Conservation (phyloP, 2,888 invertebrate species). For the Hofmannophila pseudospretella region DNA sequence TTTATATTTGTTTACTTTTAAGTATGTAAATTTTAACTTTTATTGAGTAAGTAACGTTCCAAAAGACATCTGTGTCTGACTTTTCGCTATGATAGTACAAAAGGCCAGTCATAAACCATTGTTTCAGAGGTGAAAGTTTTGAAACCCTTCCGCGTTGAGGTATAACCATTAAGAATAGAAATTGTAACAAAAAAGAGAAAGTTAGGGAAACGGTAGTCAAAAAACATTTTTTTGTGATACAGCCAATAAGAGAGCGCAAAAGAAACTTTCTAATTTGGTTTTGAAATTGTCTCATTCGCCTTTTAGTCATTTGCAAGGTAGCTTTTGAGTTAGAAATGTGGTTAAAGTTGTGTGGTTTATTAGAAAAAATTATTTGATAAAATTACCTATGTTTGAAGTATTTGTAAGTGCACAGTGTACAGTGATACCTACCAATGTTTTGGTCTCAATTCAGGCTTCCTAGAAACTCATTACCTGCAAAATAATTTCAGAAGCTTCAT, state of each 20-base stretch:
- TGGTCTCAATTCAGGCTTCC: no score
- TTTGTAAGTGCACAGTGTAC: no score
- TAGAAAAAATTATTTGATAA: no score
- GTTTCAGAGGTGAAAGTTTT: conserved; percentile 66
- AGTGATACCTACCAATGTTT: no score
- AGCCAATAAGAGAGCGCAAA: conserved; percentile 51
- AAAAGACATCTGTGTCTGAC: no score
- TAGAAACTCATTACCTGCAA: no score
- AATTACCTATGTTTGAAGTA: no score
- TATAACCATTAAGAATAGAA: conserved; percentile 60
- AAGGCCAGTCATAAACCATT: conserved; percentile 33
- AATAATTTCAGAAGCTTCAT: no score
- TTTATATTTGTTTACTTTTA: no score
- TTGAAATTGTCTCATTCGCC: conserved; percentile 36
- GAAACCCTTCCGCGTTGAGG: conserved; percentile 65
- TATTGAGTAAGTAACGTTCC: no score
- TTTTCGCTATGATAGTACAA: no score
- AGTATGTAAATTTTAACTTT: no score
- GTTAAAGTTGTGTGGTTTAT: neutral
- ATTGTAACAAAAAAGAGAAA: conserved; percentile 76
- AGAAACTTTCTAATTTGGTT: conserved; percentile 69
- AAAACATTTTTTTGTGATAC: conserved; percentile 43
- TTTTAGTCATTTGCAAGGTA: conserved; percentile 57
- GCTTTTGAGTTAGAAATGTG: conserved; percentile 33
- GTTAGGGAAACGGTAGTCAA: conserved; percentile 49